Conservation (phyloP, 2,797 vertebrate genomes). For the Chromobotia macracanthus region DNA sequence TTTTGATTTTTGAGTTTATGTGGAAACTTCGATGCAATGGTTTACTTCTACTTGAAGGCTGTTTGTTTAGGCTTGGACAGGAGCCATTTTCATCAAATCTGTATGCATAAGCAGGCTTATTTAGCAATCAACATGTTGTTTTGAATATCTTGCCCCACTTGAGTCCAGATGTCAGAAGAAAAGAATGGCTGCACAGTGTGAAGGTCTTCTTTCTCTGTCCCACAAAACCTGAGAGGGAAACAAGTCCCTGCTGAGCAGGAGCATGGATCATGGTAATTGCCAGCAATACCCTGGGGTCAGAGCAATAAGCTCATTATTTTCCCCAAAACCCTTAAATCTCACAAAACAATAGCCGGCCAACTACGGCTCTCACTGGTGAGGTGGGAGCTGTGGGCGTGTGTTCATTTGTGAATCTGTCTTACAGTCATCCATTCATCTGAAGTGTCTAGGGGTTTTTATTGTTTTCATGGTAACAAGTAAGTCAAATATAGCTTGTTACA, state of each 20-base stretch:
- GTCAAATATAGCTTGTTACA: slow-evolving; percentile 46
- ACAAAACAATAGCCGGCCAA: slow-evolving; percentile 51
- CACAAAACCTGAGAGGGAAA: slow-evolving; percentile 63
- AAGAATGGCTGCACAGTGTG: slow-evolving; percentile 39
- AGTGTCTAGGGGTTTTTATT: slow-evolving; percentile 43
- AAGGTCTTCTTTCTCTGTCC: slow-evolving; percentile 52
- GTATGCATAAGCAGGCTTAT: slow-evolving; percentile 41
- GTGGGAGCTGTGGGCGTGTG: slow-evolving; percentile 49
- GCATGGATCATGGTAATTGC: slow-evolving; percentile 79
- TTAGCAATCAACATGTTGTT: slow-evolving; percentile 32
- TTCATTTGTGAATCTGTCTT: slow-evolving; percentile 32
- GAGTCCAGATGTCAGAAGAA: slow-evolving; percentile 52
- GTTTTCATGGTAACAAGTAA: slow-evolving; percentile 52
- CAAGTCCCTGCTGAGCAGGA: slow-evolving; percentile 63
- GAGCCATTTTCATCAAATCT: slow-evolving; percentile 36
- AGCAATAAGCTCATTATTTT: slow-evolving; percentile 82
- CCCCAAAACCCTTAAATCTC: slow-evolving; percentile 60
- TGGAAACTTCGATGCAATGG: slow-evolving; percentile 15
- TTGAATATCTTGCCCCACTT: slow-evolving; percentile 29
- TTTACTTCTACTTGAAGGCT: slow-evolving; percentile 31
- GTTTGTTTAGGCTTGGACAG: slow-evolving; percentile 28
- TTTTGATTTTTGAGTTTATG: not conserved
- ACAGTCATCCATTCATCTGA: slow-evolving; percentile 26
- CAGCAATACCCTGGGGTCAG: slow-evolving; percentile 68
- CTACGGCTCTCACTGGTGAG: slow-evolving; percentile 41